Base-by-base conservation (phyloP, 2,888 invertebrate species). In the Hemistola chrysoprasaria region DNA sequence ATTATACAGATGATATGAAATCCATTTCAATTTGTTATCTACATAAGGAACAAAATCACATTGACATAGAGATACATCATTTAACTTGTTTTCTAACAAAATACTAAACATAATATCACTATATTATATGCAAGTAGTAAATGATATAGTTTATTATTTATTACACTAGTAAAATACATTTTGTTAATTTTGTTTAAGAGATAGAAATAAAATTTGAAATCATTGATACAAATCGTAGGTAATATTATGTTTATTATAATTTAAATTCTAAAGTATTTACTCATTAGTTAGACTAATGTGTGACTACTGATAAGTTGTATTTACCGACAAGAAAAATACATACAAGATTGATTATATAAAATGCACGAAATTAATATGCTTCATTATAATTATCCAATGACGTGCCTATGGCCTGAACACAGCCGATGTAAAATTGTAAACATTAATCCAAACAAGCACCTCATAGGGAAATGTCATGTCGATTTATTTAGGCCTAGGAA, bases 21-120 rank as follows among this genome's bases (percentile, higher is more conserved):
- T 78, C 74, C 78, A 79, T 78, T 78, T 76, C 68, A 56, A 56
- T 59, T 56, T 47, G 44, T 47, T 41, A 62, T 65, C 63, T 65
- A 71, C 66, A 73, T 70, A 65, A 85, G 81, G 84, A 84, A 87
- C 83, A 71, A 76, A 76, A 79, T 80, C 74, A 82, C 79, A 77
- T 64, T 55, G 60, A 71, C 62, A 65, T 65, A 67, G 63, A 63
- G 65, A 65, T 65, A 64, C 62, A 69, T 66, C 64, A 70, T 64
- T 62, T 56, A 73, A 67, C 65, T 71, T 65, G 70, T 65, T 65
- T 56, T 66, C 71, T 76, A 78, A 78, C 40, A 58, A 65, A 71
- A 65, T 26, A 70, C 73, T 76, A 75, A 76, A 78, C 71, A 71
- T 79, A 79, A 76, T 78, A 83, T 81, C 78, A 82, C 79, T 83